A percentile compares a stretch with the other conserved stretches of the same genome.
These are phyloP conservation scores for Muscicapa striata DNA, from an alignment of 2,797 vertebrate genomes.

Conservation along the genomic window DNA sequence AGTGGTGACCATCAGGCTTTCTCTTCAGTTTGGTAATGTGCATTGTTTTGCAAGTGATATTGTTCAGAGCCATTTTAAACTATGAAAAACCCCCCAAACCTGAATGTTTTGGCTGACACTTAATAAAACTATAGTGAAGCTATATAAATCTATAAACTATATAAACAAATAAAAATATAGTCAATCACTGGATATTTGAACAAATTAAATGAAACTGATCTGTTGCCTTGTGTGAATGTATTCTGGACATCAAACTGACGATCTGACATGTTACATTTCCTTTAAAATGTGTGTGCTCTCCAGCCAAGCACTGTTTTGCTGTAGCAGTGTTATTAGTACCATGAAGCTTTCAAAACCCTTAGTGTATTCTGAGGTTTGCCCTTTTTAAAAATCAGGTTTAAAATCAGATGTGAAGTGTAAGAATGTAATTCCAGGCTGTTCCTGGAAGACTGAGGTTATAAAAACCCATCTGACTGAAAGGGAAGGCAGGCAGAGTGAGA, in stretches of 20 bases:
- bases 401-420: not conserved
- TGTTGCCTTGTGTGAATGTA: not conserved
- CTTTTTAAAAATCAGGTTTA: not conserved
- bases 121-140: not conserved
- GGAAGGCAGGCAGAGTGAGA: not conserved
- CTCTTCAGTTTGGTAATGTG: not conserved
- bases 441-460: not conserved
- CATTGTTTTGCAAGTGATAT: not conserved
- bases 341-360: constrained; percentile 65
- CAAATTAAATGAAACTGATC: not conserved
- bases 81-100: accelerated
- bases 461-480: not conserved
- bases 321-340: constrained; percentile 40
- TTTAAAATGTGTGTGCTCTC: not conserved
- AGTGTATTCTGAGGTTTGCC: constrained; percentile 28
- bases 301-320: constrained; percentile 37
- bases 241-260: not conserved
- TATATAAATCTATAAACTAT: too few relatives aligned
- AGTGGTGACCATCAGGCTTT: not conserved
- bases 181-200: not conserved
- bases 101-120: not conserved
- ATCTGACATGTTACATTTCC: not conserved
- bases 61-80: not conserved
- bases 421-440: not conserved
- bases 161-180: not conserved